Evolutionary conservation across 2,888 invertebrate species (phyloP).

Genomic region (Amphipoea lucens): DNA sequence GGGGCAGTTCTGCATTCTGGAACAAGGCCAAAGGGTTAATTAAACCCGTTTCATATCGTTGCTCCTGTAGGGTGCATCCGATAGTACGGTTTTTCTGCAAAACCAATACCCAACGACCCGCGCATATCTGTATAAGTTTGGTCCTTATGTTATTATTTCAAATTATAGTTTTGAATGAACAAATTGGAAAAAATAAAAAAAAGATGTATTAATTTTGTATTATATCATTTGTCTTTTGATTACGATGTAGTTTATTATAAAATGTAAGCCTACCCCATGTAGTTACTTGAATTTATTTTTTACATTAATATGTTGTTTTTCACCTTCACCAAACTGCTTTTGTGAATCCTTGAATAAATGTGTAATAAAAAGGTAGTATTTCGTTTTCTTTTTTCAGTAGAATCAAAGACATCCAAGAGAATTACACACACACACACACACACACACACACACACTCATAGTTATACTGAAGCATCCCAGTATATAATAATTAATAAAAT

Average conservation of each 20-base stretch:
- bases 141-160: no score
- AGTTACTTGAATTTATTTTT: not conserved
- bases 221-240: not conserved
- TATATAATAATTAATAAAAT: not conserved
- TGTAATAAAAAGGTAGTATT: not conserved
- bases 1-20: not conserved
- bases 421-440: not conserved
- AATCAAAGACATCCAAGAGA: not conserved
- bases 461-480: not conserved
- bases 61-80: conserved; percentile 18
- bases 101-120: not conserved
- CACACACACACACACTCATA: not conserved
- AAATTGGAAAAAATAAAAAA: not conserved
- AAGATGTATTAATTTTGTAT: not conserved
- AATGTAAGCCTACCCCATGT: no score
- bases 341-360: conserved; percentile 9
- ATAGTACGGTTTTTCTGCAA: not conserved
- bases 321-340: not conserved
- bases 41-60: not conserved
- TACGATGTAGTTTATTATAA: not conserved
- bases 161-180: not conserved
- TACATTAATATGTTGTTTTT: no score
- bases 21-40: not conserved
- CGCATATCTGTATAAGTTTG: not conserved
- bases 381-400: not conserved